These are phyloP conservation scores for Peromyscus eremicus DNA, from an alignment of 2,797 vertebrate genomes.

Conservation along the genomic window DNA sequence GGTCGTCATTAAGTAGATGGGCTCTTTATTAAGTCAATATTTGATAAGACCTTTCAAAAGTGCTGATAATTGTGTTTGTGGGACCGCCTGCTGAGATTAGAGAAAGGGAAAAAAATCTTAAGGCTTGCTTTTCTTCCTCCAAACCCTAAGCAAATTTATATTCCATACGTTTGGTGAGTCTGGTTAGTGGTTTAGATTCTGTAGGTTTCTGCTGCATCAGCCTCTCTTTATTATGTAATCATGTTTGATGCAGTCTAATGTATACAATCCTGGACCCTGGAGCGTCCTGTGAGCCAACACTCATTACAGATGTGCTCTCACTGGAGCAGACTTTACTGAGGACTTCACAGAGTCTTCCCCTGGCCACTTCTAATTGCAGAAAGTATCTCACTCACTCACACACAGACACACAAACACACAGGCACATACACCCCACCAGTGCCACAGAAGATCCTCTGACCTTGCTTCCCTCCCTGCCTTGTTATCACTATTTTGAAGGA, in stretches of 20 bases:
- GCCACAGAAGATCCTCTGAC: background rate
- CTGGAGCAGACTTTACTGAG: slow-evolving; percentile 29
- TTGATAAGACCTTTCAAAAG: slow-evolving; percentile 68
- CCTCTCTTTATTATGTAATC: slow-evolving; percentile 66
- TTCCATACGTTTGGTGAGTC: slow-evolving; percentile 71
- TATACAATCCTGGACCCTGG: slow-evolving; percentile 18
- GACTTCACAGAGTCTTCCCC: slow-evolving; percentile 14
- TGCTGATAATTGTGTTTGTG: slow-evolving; percentile 35
- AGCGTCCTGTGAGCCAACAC: slow-evolving; percentile 10
- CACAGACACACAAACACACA: background rate
- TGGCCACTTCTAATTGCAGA: background rate
- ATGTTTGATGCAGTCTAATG: slow-evolving; percentile 63
- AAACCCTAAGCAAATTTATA: slow-evolving; percentile 76
- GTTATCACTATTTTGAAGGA: background rate
- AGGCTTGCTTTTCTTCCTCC: slow-evolving; percentile 57
- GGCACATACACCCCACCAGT: slow-evolving; percentile 35
- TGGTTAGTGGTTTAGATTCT: slow-evolving; percentile 72
- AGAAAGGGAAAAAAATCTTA: background rate
- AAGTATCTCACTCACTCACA: background rate
- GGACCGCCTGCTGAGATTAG: slow-evolving; percentile 46
- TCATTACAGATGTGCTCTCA: slow-evolving; percentile 25
- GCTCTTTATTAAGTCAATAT: slow-evolving; percentile 64
- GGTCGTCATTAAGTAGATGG: slow-evolving; percentile 43
- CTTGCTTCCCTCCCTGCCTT: background rate
- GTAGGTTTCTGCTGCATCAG: slow-evolving; percentile 55